phyloP scores from a whole-genome alignment of 2,797 vertebrate genomes.

The Chrysocyon brachyurus region DNA sequence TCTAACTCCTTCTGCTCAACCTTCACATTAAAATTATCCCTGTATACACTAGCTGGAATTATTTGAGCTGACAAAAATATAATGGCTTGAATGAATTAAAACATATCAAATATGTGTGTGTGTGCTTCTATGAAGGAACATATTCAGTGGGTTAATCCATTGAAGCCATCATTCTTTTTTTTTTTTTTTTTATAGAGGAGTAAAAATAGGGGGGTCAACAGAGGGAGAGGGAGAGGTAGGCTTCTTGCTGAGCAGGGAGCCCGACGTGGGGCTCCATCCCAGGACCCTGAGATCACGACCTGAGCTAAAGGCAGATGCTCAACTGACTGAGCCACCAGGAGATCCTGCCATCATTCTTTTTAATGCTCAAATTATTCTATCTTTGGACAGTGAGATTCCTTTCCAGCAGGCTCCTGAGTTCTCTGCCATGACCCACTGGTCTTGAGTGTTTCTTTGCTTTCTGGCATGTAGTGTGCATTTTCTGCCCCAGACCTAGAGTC shows the following conservation, averaged over 20 bases:
- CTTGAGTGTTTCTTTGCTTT: background rate
- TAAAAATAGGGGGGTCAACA: too few relatives aligned
- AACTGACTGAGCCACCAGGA: too few relatives aligned
- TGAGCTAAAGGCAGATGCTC: too few relatives aligned
- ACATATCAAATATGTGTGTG: background rate
- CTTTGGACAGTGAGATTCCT: background rate
- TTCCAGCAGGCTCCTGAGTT: background rate
- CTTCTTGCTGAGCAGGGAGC: too few relatives aligned
- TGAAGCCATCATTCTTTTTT: too few relatives aligned
- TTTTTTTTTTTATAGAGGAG: too few relatives aligned
- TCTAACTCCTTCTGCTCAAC: background rate
- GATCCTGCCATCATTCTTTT: background rate
- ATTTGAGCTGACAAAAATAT: background rate
- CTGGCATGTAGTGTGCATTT: background rate
- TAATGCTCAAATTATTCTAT: background rate
- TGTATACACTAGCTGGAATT: background rate
- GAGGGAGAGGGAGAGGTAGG: too few relatives aligned
- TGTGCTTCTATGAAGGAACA: background rate
- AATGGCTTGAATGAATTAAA: background rate
- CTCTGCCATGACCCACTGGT: background rate
- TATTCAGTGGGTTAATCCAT: background rate
- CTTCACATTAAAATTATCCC: background rate
- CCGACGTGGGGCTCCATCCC: too few relatives aligned
- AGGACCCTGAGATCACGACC: too few relatives aligned
- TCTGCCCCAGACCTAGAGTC: background rate